Evolutionary conservation across 2,888 invertebrate genomes (phyloP).

Genomic region (Eupeodes latifasciatus): DNA sequence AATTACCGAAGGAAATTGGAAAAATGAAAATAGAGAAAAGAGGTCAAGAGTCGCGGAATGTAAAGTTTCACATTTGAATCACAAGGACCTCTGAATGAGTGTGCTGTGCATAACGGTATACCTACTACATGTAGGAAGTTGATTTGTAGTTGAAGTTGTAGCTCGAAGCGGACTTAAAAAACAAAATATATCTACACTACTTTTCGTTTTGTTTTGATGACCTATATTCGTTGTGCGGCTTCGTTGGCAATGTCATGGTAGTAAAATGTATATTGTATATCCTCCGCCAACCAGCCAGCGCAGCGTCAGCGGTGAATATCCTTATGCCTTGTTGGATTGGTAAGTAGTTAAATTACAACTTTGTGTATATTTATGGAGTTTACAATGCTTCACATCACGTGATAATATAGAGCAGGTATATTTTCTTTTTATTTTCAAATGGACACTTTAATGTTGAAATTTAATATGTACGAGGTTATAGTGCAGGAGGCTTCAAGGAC

Average conservation of each 20-base stretch:
- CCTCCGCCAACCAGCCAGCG: no score
- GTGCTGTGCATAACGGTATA: no score
- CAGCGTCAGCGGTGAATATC: conserved; percentile 55
- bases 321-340: conserved; percentile 25
- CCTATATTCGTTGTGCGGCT: conserved; percentile 71
- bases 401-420: no score
- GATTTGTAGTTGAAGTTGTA: background rate
- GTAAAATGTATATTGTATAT: conserved; percentile 52
- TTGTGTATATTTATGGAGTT: conserved; percentile 35
- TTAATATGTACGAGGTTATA: background rate
- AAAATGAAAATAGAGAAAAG: conserved; percentile 40
- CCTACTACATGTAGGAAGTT: background rate
- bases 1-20: background rate
- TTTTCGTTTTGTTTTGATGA: conserved; percentile 58
- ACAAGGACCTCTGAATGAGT: conserved; percentile 29
- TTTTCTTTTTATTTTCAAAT: background rate
- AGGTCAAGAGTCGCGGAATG: conserved; percentile 62
- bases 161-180: background rate
- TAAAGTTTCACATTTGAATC: conserved; percentile 54
- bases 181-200: conserved; percentile 49
- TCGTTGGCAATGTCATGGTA: conserved; percentile 73
- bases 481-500: conserved; percentile 1
- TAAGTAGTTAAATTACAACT: conserved; percentile 31
- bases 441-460: background rate
- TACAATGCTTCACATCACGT: background rate